Evolutionary conservation across 2,113 vertebrate genomes (phyloP).

Genomic region (Ameiurus melas): DNA sequence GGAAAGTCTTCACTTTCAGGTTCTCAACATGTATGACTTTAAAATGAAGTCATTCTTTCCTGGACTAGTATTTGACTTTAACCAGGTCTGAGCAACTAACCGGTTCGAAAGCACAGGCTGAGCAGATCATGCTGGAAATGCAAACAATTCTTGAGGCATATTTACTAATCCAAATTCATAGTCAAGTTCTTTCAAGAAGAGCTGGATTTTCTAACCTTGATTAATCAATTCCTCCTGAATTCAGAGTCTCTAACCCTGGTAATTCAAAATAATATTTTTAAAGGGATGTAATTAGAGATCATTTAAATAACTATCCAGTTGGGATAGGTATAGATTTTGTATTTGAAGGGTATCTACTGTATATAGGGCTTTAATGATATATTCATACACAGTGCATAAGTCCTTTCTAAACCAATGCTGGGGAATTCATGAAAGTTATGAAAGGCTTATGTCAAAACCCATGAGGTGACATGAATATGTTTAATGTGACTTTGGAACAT

Average conservation of each 20-base stretch:
- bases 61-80: background rate
- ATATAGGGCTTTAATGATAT: no score
- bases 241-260: background rate
- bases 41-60: background rate
- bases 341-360: background rate
- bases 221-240: background rate
- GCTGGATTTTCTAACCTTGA: background rate
- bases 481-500: background rate
- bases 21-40: background rate
- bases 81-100: background rate
- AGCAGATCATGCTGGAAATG: background rate
- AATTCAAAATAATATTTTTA: background rate
- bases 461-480: background rate
- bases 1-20: background rate
- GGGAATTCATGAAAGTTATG: no score
- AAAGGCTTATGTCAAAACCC: background rate
- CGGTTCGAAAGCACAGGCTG: background rate
- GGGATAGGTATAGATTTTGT: background rate
- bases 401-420: no score
- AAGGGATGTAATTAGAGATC: background rate
- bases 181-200: background rate
- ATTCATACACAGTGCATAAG: no score
- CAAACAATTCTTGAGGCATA: background rate
- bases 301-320: background rate
- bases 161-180: background rate